A percentile compares a stretch with the other conserved stretches of the same genome.
phyloP scores from a whole-genome alignment of 35 echinoderm and acorn worm species.

The Lytechinus variegatus region DNA sequence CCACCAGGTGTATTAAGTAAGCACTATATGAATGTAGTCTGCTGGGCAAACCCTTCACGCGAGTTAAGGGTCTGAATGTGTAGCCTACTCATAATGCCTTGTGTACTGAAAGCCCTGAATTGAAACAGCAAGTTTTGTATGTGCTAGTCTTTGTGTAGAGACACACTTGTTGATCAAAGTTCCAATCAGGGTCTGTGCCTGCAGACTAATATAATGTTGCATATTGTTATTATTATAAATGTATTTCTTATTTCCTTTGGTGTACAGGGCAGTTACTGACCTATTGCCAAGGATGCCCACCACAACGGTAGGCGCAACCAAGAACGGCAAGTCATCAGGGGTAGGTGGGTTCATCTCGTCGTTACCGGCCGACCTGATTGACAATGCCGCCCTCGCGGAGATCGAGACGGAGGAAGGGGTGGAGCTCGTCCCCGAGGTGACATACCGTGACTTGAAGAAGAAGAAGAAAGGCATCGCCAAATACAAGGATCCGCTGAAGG shows the following conservation, averaged over 20 bases:
- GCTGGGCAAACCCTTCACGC: too few relatives aligned
- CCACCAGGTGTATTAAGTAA: too few relatives aligned
- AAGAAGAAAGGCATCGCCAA: constrained; percentile 57
- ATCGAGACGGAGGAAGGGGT: constrained; percentile 58
- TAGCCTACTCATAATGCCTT: too few relatives aligned
- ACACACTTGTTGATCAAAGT: too few relatives aligned
- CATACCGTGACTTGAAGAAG: constrained; percentile 36
- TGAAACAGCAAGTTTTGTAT: too few relatives aligned
- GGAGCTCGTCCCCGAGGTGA: constrained; percentile 45
- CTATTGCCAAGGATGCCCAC: not conserved
- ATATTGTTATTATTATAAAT: too few relatives aligned
- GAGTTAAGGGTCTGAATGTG: too few relatives aligned
- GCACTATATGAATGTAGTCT: too few relatives aligned
- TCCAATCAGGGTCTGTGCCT: too few relatives aligned
- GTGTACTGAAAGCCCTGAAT: too few relatives aligned
- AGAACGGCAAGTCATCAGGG: constrained; percentile 26
- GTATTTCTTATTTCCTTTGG: not conserved
- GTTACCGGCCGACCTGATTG: constrained; percentile 16
- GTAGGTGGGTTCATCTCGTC: constrained; percentile 39
- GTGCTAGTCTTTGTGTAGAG: too few relatives aligned
- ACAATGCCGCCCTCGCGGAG: constrained; percentile 59
- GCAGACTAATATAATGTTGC: too few relatives aligned
- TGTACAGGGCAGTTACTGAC: not conserved
- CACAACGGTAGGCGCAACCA: not conserved
- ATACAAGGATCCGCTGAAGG: constrained; percentile 55